Evolutionary conservation across 2,113 vertebrate genomes (phyloP).

Genomic region (Macquaria australasica): DNA sequence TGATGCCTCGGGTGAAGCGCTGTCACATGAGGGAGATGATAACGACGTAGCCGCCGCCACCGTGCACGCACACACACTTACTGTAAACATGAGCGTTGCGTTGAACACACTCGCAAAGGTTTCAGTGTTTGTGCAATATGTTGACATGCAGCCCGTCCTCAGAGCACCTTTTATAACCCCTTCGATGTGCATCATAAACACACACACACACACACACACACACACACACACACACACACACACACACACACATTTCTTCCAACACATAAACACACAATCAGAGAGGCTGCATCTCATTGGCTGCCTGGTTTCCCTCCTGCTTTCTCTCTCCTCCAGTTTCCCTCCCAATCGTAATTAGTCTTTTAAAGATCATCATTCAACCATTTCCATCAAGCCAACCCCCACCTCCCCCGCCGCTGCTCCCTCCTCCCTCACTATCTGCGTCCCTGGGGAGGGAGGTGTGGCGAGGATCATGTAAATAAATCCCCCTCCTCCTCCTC

Average conservation of each 20-base stretch:
- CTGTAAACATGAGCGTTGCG: neutral
- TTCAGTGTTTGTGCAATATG: neutral
- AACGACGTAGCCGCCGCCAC: neutral
- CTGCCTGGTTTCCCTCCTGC: slow-evolving; percentile 25
- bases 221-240: neutral
- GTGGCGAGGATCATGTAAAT: slow-evolving; percentile 60
- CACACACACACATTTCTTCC: neutral
- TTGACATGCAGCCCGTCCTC: neutral
- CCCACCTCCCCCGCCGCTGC: neutral
- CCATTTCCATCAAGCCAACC: slow-evolving; percentile 57
- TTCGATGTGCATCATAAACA: neutral
- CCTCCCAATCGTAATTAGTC: slow-evolving; percentile 66
- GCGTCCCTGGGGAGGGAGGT: slow-evolving; percentile 53
- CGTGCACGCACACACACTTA: neutral
- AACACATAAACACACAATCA: slow-evolving; percentile 32
- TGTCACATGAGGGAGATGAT: slow-evolving; percentile 1
- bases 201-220: neutral
- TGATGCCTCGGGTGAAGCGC: slow-evolving; percentile 8
- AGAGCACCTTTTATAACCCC: neutral
- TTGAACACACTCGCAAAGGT: neutral
- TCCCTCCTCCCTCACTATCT: slow-evolving; percentile 41
- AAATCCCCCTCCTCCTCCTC: slow-evolving; percentile 10
- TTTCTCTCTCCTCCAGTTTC: slow-evolving; percentile 20
- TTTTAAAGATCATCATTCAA: slow-evolving; percentile 63
- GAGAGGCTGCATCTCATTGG: slow-evolving; percentile 57